phyloP scores from a whole-genome alignment of 2,113 vertebrate genomes.

The Rallus limicola region DNA sequence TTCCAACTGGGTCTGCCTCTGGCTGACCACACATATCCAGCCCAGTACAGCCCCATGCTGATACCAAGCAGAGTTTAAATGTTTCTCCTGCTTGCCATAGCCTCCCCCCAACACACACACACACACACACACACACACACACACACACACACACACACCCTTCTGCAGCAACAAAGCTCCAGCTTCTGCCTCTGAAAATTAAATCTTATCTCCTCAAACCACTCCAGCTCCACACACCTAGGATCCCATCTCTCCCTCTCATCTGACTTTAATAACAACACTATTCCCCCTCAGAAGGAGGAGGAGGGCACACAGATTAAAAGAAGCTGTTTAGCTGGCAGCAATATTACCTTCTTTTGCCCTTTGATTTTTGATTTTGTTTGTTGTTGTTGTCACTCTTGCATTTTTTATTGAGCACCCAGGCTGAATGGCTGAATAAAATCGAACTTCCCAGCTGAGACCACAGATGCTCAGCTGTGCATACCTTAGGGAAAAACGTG shows the following conservation, averaged over 20 bases:
- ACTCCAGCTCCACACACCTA: conserved; percentile 19
- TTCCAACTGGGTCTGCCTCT: background rate
- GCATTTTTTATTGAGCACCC: conserved; percentile 49
- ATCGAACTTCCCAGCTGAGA: conserved; percentile 60
- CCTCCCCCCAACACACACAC: background rate
- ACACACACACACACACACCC: background rate
- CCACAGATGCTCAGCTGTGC: conserved; percentile 34
- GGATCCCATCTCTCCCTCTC: conserved; percentile 43
- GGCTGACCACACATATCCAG: background rate
- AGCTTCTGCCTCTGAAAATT: background rate
- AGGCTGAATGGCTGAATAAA: conserved; percentile 48
- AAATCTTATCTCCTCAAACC: conserved; percentile 61
- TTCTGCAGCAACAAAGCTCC: conserved; percentile 32
- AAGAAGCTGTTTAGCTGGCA: conserved; percentile 32
- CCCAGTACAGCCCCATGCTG: accelerated
- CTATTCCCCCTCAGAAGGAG: background rate
- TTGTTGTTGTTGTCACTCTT: conserved; percentile 16
- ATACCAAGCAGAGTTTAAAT: background rate
- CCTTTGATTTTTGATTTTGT: conserved; percentile 18
- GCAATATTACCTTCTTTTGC: conserved; percentile 17
- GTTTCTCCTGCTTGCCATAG: accelerated
- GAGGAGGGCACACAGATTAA: conserved; percentile 23
- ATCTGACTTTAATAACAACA: conserved; percentile 42
- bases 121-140: accelerated
- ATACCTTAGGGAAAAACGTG: conserved; percentile 1